Percentiles rank a stretch among this genome's conserved stretches.
phyloP scores from a whole-genome alignment of 2,113 vertebrate species.

The Corydoras sp. region DNA sequence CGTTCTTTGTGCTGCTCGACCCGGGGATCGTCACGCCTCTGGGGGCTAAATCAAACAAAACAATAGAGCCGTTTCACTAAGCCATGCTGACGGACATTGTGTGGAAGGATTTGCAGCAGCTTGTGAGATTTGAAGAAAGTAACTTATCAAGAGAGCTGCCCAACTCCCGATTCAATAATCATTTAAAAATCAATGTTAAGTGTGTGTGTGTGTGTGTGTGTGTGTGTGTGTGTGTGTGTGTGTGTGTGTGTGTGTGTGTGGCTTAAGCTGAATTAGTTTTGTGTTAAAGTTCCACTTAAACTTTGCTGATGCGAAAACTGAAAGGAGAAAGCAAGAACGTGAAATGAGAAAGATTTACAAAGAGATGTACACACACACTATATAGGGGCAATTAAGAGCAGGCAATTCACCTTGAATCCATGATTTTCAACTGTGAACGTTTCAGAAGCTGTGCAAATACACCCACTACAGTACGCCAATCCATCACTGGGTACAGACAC shows the following conservation, averaged over 20 bases:
- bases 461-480: too few species aligned
- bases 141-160: constrained; percentile 39
- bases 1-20: constrained; percentile 56
- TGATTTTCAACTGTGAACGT: too few species aligned
- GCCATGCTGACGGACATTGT: constrained; percentile 60
- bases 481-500: too few species aligned
- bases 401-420: too few species aligned
- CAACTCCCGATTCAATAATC: not conserved
- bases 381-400: too few species aligned
- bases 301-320: constrained; percentile 29
- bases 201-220: constrained; percentile 13
- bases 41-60: constrained; percentile 64
- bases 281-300: constrained; percentile 35
- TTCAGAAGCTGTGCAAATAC: too few species aligned
- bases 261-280: constrained; percentile 33
- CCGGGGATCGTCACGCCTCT: constrained; percentile 53
- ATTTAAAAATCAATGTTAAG: too few species aligned
- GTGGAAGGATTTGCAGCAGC: constrained; percentile 53
- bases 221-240: constrained; percentile 16
- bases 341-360: constrained; percentile 47
- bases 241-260: constrained; percentile 21
- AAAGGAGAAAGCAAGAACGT: constrained; percentile 16
- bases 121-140: constrained; percentile 58
- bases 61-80: constrained; percentile 59
- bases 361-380: too few species aligned